Evolutionary conservation across 2,888 invertebrate species (phyloP), one percentile per base, ranked within the genome.

Genomic region (Carcina quercana): DNA sequence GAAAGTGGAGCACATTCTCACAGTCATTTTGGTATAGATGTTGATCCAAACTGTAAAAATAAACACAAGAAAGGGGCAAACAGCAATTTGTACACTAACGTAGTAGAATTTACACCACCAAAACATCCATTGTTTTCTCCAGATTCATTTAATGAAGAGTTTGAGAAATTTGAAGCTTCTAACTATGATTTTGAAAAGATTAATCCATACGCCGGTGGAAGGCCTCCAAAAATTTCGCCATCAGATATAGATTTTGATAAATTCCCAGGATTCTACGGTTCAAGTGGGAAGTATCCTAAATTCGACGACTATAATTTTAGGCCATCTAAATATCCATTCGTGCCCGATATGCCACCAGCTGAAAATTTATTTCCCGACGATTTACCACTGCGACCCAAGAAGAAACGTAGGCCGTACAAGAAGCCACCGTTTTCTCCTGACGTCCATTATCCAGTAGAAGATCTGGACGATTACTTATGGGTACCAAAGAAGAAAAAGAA

Each of bases 401-500:
- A 70, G 50, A 76, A 74, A 37, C 42, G 58, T 13, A 71, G 65
- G 22, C 80, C 78, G 21, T 43, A 55, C 13, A 76, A 73, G 38
- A 52, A 59, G 34, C n/a, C n/a, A n/a, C n/a, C n/a, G n/a, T n/a
- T n/a, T n/a, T 11, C 24, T n/a, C 56, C 66, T 3, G 71, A 82
- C 35, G 54, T 50, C 4, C 50, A 46, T 25, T 54, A 50, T 37
- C 47, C 58, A 2, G 55, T 50, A 34, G 75, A 75, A 14, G 69
- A 78, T 34, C 42, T 69, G 32, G 76, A 73, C 42, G 82, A 82
- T 36, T 79, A 73, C 25, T n/a, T 20, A 10, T 60, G 74, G 43
- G 75, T 80, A 13, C 82, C 80, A 19, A 82, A 82, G 42, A 79
- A 74, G 50, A 83, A 82, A 43, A 56, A 66, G 31, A 80, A 72